Percentiles rank a stretch among this genome's conserved stretches.
These are phyloP conservation scores for Macrochelys suwanniensis DNA, from an alignment of 2,797 vertebrate species.

Conservation along the genomic window DNA sequence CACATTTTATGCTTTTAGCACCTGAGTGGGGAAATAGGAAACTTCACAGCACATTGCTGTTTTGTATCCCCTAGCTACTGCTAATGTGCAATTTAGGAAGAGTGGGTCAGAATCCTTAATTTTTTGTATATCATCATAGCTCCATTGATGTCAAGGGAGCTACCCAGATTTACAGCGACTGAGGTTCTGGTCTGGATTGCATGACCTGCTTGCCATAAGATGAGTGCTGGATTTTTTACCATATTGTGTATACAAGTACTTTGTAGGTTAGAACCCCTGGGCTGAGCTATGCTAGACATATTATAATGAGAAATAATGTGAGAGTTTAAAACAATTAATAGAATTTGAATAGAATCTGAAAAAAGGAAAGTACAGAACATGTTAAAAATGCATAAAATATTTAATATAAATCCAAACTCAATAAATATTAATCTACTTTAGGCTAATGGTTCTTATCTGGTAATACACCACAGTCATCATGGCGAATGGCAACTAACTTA, in stretches of 20 bases:
- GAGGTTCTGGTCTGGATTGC: background rate
- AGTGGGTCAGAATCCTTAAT: background rate
- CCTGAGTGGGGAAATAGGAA: background rate
- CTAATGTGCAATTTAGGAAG: background rate
- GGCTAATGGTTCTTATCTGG: background rate
- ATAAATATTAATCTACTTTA: background rate
- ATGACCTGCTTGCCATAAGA: constrained; percentile 28
- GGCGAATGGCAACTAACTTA: background rate
- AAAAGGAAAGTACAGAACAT: background rate
- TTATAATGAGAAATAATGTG: constrained; percentile 37
- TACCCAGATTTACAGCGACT: background rate
- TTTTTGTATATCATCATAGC: background rate
- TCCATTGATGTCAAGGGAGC: background rate
- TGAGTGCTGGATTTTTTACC: background rate
- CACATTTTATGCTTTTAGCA: constrained; percentile 15
- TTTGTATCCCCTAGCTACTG: background rate
- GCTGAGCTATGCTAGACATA: constrained; percentile 15
- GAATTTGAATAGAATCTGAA: background rate
- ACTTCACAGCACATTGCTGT: background rate
- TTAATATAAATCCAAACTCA: background rate
- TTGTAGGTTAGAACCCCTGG: constrained; percentile 63
- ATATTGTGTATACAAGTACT: background rate
- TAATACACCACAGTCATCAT: background rate
- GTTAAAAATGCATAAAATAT: background rate
- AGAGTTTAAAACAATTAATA: constrained; percentile 1